Evolutionary conservation across 2,888 invertebrate genomes (phyloP), one percentile per base, ranked within the genome.

Genomic region (Drosophila siamana): DNA sequence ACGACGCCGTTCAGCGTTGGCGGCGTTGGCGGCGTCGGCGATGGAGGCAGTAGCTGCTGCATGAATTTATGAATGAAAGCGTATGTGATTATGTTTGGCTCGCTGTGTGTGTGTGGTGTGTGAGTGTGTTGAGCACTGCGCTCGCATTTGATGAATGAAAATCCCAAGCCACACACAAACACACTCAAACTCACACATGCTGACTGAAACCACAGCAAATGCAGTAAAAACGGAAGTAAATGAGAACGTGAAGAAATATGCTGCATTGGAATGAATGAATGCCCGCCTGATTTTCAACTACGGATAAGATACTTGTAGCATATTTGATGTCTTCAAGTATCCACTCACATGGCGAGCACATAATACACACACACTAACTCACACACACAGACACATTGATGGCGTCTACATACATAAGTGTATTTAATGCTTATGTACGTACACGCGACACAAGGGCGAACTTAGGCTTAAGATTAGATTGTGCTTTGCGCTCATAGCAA

Each of bases 1-100:
- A 41, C 56, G 68, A 28, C 48, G 47, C 33, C 51, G 54, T 13
- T 13, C 48, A 16, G 47, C 60, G 55, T 28, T 26, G 54, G 54
- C 57, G 30, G 69, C 51, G 41, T 57, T 48, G n/a, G 71, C 60
- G 50, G 19, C 26, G 26, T 16, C 33, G 33, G 28, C 40, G 52
- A n/a, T n/a, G n/a, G n/a, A n/a, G n/a, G 72, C 72, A 62, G 19
- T 19, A 1, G 19, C 19, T 19, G 19, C 33, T 75, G 81, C 88
- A 82, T 82, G 83, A 88, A 88, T 88, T 83, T 83, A 88, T 83
- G 83, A 83, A 83, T 78, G 74, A 78, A 86, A 71, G 51, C 70
- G 66, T 74, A 61, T 76, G 63, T 75, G 69, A 60, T 51, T 69
- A 65, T 65, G 69, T 38, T 63, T 64, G 46, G 24, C 36, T 57